These are phyloP conservation scores for Belonocnema kinseyi DNA, from an alignment of 1,140 invertebrate species.

Conservation along the genomic window DNA sequence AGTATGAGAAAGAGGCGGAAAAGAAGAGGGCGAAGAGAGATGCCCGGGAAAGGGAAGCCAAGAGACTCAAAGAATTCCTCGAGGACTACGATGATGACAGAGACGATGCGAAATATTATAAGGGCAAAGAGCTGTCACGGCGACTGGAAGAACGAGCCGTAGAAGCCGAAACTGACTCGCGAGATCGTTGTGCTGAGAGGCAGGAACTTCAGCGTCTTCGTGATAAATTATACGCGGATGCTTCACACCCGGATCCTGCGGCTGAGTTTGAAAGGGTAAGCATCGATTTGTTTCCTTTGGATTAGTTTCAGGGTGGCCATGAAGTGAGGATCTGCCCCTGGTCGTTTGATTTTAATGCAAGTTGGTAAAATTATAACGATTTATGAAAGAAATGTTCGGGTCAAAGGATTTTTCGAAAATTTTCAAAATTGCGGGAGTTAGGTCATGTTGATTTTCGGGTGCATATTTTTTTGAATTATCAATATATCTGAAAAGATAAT, in stretches of 20 bases:
- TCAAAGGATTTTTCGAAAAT: no score
- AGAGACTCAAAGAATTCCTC: slow-evolving; percentile 96
- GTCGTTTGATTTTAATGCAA: no score
- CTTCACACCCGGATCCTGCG: slow-evolving; percentile 85
- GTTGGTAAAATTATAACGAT: no score
- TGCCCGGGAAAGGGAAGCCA: slow-evolving; percentile 92
- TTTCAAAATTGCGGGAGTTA: no score
- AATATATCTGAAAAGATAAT: no score
- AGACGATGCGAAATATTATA: slow-evolving; percentile 98
- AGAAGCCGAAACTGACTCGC: slow-evolving; percentile 92
- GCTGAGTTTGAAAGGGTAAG: slow-evolving; percentile 87
- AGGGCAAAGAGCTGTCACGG: slow-evolving; percentile 92
- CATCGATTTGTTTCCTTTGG: slow-evolving; percentile 13
- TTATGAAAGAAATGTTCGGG: no score
- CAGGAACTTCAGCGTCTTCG: slow-evolving; percentile 95
- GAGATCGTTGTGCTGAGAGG: slow-evolving; percentile 92
- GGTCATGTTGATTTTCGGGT: no score
- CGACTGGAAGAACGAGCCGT: slow-evolving; percentile 92
- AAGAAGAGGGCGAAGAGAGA: slow-evolving; percentile 89
- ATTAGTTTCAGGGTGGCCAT: no score
- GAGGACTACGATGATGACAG: slow-evolving; percentile 99
- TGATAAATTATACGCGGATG: slow-evolving; percentile 87
- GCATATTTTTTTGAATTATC: no score
- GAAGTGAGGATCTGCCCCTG: no score
- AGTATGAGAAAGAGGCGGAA: slow-evolving; percentile 93